Percentiles rank a stretch among this genome's conserved stretches.
Conservation (phyloP, 2,888 invertebrate genomes). For the Hipparchia semele region DNA sequence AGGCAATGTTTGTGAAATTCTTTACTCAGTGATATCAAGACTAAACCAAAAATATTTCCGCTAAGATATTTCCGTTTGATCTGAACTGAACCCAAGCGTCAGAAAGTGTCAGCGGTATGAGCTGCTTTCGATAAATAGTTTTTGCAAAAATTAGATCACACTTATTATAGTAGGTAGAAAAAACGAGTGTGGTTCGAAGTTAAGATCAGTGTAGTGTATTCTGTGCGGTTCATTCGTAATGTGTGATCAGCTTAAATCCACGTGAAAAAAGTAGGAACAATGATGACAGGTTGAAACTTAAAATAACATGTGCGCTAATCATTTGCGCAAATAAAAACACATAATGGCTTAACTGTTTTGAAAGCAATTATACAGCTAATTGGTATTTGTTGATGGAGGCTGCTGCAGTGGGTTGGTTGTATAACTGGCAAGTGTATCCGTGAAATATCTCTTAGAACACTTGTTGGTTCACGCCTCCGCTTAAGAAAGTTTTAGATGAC, state of each 20-base stretch:
- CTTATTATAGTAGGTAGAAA: too few species aligned
- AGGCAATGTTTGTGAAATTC: too few species aligned
- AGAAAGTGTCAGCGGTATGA: too few species aligned
- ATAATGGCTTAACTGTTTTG: slow-evolving; percentile 39
- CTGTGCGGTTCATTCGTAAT: background rate
- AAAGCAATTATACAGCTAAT: slow-evolving; percentile 41
- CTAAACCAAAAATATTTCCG: too few species aligned
- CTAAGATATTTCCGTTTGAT: too few species aligned
- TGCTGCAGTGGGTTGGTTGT: slow-evolving; percentile 33
- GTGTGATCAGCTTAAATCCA: background rate
- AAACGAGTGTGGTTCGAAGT: too few species aligned
- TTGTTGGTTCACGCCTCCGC: slow-evolving; percentile 29
- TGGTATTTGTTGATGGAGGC: slow-evolving; percentile 38
- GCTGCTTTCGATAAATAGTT: too few species aligned
- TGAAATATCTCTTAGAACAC: slow-evolving; percentile 31
- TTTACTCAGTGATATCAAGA: too few species aligned
- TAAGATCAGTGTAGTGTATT: too few species aligned
- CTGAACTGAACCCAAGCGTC: too few species aligned
- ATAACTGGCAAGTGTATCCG: slow-evolving; percentile 28
- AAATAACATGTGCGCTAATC: slow-evolving; percentile 35
- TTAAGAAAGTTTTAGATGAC: slow-evolving; percentile 30
- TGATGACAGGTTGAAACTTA: slow-evolving; percentile 32
- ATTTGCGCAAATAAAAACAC: slow-evolving; percentile 37
- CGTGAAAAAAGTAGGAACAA: slow-evolving; percentile 23
- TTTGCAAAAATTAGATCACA: too few species aligned